Evolutionary conservation across 2,888 invertebrate genomes (phyloP), one percentile per base, ranked within the genome.

Genomic region (Scrobipalpa atriplicella): DNA sequence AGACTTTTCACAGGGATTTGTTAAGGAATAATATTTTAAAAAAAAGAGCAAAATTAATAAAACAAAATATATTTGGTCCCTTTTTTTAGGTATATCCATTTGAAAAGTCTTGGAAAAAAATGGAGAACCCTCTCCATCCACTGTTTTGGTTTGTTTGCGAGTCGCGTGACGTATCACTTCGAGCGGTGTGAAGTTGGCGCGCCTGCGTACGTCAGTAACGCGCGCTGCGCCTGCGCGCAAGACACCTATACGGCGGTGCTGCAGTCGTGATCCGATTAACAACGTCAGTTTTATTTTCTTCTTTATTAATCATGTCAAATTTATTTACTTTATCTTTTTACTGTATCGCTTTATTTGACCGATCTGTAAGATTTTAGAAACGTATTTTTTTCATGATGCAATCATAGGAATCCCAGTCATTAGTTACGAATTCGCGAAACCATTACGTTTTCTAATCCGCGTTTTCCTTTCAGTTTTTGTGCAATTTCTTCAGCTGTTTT

Each of bases 251-350:
- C 91, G 92, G 92, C 92, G 92, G 92, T 92, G 92, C 85, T 84
- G 90, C 84, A 85, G 86, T 92, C 85, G 87, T 90, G 92, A 92
- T 92, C 92, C 92, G 90, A 90, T 92, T 92, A 92, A 91, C 91
- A 92, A 91, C 89, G 92, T 92, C 81, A 84, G 92, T 90, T 88
- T 87, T 83, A 83, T 84, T 85, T 81, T 81, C 47, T 41, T 11
- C n/a, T 16, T 21, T 1, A 72, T 63, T 66, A 69, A 65, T 69
- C 29, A 29, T 13, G n/a, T 18, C 16, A 52, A 29, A 16, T 38
- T 16, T 38, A 47, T 16, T 29, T 7, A 8, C 21, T 7, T 63
- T 51, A 38, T 3, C 6, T 38, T 1, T 10, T 16, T 36, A 36
- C 73, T 72, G 75, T 85, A 81, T 78, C 73, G 78, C 85, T 88